Conservation (phyloP, 2,797 vertebrate species). For the Megaceryle alcyon region DNA sequence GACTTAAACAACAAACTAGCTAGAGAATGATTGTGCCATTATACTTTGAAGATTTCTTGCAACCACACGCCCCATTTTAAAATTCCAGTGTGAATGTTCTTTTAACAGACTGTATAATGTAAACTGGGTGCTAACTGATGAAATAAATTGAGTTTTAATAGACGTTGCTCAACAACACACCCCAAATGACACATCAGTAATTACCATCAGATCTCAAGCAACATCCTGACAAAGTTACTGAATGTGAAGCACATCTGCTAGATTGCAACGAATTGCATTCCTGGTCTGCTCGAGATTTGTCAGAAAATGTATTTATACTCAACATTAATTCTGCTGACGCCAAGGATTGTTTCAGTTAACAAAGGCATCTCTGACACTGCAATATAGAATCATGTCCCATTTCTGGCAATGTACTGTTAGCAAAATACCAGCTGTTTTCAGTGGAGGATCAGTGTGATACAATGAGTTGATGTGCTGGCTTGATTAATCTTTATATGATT, state of each 20-base stretch:
- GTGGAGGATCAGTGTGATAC: constrained; percentile 41
- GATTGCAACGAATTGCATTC: constrained; percentile 43
- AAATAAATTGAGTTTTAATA: constrained; percentile 63
- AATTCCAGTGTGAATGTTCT: neutral
- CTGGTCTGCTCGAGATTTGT: constrained; percentile 33
- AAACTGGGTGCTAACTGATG: constrained; percentile 23
- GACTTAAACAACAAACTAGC: neutral
- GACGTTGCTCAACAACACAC: constrained; percentile 49
- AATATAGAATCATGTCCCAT: constrained; percentile 47
- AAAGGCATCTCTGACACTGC: constrained; percentile 63
- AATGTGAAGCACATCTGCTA: constrained; percentile 45
- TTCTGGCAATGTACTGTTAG: constrained; percentile 44
- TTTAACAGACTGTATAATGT: neutral
- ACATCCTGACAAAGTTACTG: constrained; percentile 45
- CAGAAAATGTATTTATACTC: constrained; percentile 63
- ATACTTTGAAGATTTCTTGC: neutral
- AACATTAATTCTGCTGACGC: constrained; percentile 64
- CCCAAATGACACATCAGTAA: constrained; percentile 55
- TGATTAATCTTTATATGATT: constrained; percentile 59
- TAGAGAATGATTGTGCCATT: neutral
- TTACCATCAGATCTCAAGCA: constrained; percentile 49
- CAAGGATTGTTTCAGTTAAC: constrained; percentile 23
- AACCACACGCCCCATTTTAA: neutral
- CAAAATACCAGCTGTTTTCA: constrained; percentile 67
- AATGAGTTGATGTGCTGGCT: constrained; percentile 26